phyloP scores from a whole-genome alignment of 2,797 vertebrate species.

The Pseudocheirus occidentalis region DNA sequence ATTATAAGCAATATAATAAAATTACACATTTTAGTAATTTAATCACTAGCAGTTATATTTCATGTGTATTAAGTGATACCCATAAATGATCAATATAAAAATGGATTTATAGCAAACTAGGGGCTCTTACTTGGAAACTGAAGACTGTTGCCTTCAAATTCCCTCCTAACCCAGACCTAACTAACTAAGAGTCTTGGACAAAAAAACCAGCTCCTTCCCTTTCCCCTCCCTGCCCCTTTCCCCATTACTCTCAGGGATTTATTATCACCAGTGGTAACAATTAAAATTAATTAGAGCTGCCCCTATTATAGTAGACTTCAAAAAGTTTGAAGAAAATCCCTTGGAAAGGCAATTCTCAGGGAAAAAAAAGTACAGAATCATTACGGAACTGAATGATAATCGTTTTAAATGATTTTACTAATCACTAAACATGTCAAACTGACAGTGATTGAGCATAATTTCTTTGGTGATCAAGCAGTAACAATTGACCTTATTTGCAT shows the following conservation, averaged over 20 bases:
- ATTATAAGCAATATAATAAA: not conserved
- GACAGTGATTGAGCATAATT: not conserved
- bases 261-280: not conserved
- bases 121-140: not conserved
- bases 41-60: not conserved
- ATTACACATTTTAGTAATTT: not conserved
- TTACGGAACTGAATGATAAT: conserved; percentile 4
- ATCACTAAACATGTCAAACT: not conserved
- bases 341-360: not conserved
- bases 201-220: too few species aligned
- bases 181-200: not conserved
- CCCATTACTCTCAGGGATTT: not conserved
- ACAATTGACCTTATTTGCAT: not conserved
- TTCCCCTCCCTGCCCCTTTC: too few species aligned
- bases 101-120: not conserved
- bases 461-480: not conserved
- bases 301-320: not conserved
- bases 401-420: conserved; percentile 36
- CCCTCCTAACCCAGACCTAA: not conserved
- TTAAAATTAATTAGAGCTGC: not conserved
- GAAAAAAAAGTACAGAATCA: not conserved
- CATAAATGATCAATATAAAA: not conserved
- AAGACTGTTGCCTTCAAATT: not conserved
- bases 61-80: not conserved
- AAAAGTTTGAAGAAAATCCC: conserved; percentile 3